Conservation (phyloP, 2,797 vertebrate species). For the Carduelis carduelis region DNA sequence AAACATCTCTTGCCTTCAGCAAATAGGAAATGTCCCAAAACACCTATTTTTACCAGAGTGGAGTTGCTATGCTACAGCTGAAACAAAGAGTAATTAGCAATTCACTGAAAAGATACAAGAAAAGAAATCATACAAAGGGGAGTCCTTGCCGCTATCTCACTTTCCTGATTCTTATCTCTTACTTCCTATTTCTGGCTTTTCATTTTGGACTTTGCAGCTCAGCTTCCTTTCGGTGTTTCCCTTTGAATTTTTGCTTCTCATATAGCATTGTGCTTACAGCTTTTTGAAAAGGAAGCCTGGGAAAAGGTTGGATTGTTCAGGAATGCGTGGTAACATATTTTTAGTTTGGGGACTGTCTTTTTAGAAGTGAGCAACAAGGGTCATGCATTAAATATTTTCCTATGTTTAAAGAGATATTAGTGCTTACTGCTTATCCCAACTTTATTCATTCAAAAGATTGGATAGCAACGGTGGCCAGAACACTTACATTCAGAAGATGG, state of each 20-base stretch:
- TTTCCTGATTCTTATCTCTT: slow-evolving; percentile 60
- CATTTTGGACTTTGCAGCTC: slow-evolving; percentile 61
- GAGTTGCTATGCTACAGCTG: neutral
- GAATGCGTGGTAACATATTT: slow-evolving; percentile 43
- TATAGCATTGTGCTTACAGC: slow-evolving; percentile 25
- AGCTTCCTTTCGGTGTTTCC: slow-evolving; percentile 62
- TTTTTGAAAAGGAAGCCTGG: slow-evolving; percentile 53
- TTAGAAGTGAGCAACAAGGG: neutral
- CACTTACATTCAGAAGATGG: neutral
- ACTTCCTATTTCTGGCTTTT: slow-evolving; percentile 64
- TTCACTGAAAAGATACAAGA: slow-evolving; percentile 63
- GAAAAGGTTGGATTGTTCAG: slow-evolving; percentile 42
- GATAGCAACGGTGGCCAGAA: neutral
- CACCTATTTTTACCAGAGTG: slow-evolving; percentile 52
- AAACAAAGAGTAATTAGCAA: slow-evolving; percentile 64
- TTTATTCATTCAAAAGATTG: neutral
- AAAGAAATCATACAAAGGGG: slow-evolving; percentile 54
- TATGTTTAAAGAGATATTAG: neutral
- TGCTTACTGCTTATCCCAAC: neutral
- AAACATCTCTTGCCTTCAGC: neutral
- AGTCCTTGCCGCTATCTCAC: slow-evolving; percentile 45
- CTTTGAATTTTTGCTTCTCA: slow-evolving; percentile 39
- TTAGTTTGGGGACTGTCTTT: slow-evolving; percentile 36
- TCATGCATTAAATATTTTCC: neutral
- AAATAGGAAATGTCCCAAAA: slow-evolving; percentile 28